Evolutionary conservation across 2,888 invertebrate species (phyloP).

Genomic region (Dicyrtomina minuta): DNA sequence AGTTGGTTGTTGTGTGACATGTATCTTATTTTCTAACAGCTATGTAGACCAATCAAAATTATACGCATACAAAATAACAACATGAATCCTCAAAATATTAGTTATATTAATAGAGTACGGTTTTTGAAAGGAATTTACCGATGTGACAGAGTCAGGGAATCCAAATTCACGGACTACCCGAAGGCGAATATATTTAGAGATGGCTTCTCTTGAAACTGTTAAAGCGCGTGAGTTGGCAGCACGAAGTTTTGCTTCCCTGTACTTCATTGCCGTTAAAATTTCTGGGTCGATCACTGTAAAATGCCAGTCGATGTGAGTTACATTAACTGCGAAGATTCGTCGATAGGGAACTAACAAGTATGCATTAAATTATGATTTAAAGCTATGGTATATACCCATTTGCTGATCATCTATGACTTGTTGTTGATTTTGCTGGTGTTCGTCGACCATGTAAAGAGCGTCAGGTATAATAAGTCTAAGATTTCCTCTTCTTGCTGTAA

Average conservation of each 20-base stretch:
- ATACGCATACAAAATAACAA: too few species aligned
- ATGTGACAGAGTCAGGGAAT: slow-evolving; percentile 83
- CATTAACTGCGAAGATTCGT: not conserved
- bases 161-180: slow-evolving; percentile 92
- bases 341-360: not conserved
- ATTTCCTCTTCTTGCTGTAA: slow-evolving; percentile 54
- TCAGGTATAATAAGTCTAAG: slow-evolving; percentile 69
- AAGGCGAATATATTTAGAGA: slow-evolving; percentile 75
- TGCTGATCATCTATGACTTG: slow-evolving; percentile 29
- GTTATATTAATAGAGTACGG: not conserved
- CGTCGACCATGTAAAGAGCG: slow-evolving; percentile 84
- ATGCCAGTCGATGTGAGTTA: not conserved
- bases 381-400: slow-evolving; percentile 21
- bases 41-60: not conserved
- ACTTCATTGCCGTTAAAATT: slow-evolving; percentile 76
- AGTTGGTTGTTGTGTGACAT: slow-evolving; percentile 18
- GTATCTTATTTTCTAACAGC: slow-evolving; percentile 29
- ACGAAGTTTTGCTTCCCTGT: slow-evolving; percentile 79
- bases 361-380: not conserved
- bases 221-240: slow-evolving; percentile 80
- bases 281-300: slow-evolving; percentile 71
- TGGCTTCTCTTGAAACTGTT: slow-evolving; percentile 73
- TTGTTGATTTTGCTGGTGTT: slow-evolving; percentile 60
- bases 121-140: slow-evolving; percentile 59
- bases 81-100: not conserved